Evolutionary conservation across 2,888 invertebrate genomes (phyloP).

Genomic region (Limnephilus auricula): DNA sequence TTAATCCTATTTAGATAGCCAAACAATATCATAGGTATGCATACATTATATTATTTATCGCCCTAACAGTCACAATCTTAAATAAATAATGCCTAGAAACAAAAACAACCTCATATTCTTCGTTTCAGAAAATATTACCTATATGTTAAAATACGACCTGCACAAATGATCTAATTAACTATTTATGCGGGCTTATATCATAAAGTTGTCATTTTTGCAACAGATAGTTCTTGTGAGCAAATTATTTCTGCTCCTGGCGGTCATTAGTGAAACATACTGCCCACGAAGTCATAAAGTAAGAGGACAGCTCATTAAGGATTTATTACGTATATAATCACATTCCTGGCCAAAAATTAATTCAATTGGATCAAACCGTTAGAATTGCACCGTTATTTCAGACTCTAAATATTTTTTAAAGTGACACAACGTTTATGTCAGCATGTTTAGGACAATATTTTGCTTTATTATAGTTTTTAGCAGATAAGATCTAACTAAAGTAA

Average conservation of each 20-base stretch:
- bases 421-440: background rate
- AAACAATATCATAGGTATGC: background rate
- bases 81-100: background rate
- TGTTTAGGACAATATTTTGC: background rate
- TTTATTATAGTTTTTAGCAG: too few species aligned
- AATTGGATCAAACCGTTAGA: background rate
- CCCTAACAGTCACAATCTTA: background rate
- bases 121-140: background rate
- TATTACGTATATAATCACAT: background rate
- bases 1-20: background rate
- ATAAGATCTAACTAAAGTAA: too few species aligned
- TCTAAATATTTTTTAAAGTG: background rate
- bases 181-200: background rate
- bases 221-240: background rate
- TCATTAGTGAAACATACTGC: background rate
- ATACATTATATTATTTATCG: background rate
- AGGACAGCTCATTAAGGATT: background rate
- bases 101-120: background rate
- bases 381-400: background rate
- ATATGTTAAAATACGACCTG: background rate
- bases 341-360: background rate
- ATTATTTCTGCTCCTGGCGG: background rate
- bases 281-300: background rate
- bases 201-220: background rate
- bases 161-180: background rate